Evolutionary conservation across 2,113 vertebrate genomes (phyloP), one percentile per base, ranked within the genome.

Genomic region (Ochotona curzoniae): DNA sequence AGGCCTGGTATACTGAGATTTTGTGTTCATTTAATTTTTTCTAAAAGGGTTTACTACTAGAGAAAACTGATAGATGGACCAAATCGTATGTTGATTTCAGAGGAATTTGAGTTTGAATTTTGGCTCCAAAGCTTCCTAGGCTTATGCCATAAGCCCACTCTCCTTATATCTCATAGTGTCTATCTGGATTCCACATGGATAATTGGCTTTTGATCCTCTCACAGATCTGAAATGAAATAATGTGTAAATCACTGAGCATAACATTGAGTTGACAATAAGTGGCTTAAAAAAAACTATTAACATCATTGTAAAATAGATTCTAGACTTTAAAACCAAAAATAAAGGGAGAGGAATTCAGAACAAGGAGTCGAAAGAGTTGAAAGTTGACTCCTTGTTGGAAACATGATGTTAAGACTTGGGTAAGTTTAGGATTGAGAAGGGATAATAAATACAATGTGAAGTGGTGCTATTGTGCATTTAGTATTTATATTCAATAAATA

Each of bases 351-450:
- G 28, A n/a, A 75, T 32, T 64, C 32, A 47, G 63, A 82, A 30
- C 6, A 92, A 94, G 82, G 85, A 96, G 97, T 95, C 38, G 95
- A 95, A 85, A 75, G 82, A 85, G 95, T 93, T 87, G 61, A 80
- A 35, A 63, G 92, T 92, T 96, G 92, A 5, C 82, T 83, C 67
- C 54, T 74, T 89, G 13, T 70, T 54, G 71, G 38, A 57, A 95
- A 89, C 82, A 26, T 71, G 35, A 87, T 66, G 4, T 76, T 54
- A 7, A 28, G 49, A 28, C 26, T 38, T 35, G 83, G 8, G 30
- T 85, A 67, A 51, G 1, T 66, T 73, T 35, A 73, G 81, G 82
- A 94, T 57, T 73, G 92, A 94, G 87, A 61, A 93, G 84, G 85
- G 78, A 54, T 71, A 21, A 30, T 0, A 0, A 63, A 87, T 38